Evolutionary conservation across 1,140 invertebrate species (phyloP).

Genomic region (Bicyclus anynana): DNA sequence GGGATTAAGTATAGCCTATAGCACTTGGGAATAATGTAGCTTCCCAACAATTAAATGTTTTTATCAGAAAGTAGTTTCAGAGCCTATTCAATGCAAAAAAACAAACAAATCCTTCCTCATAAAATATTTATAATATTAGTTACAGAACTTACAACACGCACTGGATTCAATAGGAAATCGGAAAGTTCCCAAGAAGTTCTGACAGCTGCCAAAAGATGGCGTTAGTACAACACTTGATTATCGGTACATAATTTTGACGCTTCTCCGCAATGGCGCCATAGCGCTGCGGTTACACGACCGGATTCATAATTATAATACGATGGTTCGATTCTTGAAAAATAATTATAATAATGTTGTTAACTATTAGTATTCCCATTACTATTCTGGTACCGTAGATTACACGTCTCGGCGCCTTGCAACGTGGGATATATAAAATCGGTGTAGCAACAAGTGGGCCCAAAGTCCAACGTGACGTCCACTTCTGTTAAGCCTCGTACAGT

Average conservation of each 20-base stretch:
- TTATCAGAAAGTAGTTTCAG: no score
- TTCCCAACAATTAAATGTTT: no score
- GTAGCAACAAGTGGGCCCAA: constrained; percentile 61
- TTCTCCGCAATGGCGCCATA: neutral
- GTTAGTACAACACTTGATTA: neutral
- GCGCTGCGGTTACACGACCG: neutral
- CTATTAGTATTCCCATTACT: constrained; percentile 35
- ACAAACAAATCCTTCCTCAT: no score
- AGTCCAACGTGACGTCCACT: constrained; percentile 52
- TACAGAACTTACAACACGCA: no score
- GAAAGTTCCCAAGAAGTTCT: no score
- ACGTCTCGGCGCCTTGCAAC: constrained; percentile 40
- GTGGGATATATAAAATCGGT: constrained; percentile 57
- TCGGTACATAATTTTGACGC: neutral
- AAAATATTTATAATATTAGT: no score
- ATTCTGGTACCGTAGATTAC: constrained; percentile 35
- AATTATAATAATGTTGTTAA: neutral
- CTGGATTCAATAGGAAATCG: no score
- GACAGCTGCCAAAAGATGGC: neutral
- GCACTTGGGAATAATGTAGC: no score
- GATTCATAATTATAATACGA: no score
- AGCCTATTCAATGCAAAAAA: no score
- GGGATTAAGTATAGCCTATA: no score
- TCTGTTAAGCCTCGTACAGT: constrained; percentile 64
- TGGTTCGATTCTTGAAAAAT: constrained; percentile 22